Conservation (phyloP, 2,797 vertebrate species). For the Diglossa cyanea region DNA sequence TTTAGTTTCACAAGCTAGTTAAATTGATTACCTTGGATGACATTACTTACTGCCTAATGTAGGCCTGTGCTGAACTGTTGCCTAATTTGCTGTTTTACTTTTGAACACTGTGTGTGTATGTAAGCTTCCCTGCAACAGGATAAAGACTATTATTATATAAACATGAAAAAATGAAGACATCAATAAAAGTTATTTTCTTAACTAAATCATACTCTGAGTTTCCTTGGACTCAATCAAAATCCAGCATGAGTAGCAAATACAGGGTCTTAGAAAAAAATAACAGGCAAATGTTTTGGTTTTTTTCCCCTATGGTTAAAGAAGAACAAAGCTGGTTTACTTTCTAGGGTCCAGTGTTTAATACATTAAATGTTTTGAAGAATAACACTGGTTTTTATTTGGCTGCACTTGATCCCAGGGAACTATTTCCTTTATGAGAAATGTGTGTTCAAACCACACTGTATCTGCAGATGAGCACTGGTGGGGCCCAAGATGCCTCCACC, state of each 20-base stretch:
- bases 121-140: neutral
- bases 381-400: neutral
- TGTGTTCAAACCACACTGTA: neutral
- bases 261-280: neutral
- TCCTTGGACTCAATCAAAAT: neutral
- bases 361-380: neutral
- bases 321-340: neutral
- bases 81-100: neutral
- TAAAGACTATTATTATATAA: neutral
- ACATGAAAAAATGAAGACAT: neutral
- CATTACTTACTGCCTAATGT: neutral
- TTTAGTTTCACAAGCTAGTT: neutral
- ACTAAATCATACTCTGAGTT: neutral
- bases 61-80: neutral
- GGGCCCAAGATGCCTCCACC: neutral
- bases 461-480: neutral
- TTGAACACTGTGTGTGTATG: neutral
- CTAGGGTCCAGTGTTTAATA: neutral
- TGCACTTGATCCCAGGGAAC: neutral
- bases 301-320: neutral
- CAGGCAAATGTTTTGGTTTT: neutral
- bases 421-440: neutral
- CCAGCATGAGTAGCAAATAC: neutral
- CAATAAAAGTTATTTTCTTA: neutral
- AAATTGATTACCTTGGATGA: neutral